phyloP scores from a whole-genome alignment of 1,140 invertebrate genomes.

The Phortica variegata region DNA sequence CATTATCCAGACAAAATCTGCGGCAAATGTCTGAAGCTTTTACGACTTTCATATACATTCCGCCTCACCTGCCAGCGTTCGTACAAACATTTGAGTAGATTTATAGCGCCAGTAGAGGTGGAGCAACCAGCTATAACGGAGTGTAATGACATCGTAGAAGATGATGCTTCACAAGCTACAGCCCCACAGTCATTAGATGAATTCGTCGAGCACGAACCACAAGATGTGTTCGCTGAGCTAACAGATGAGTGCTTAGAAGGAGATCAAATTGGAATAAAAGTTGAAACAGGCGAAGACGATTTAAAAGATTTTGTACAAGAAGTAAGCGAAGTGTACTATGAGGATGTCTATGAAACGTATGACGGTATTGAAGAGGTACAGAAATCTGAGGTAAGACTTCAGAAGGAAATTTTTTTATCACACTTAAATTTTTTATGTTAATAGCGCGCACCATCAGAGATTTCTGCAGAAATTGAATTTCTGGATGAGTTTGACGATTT shows the following conservation, averaged over 20 bases:
- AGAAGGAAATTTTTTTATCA: no score
- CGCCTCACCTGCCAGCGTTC: constrained; percentile 42
- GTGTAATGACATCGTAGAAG: neutral
- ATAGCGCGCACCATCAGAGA: no score
- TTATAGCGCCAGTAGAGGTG: constrained; percentile 46
- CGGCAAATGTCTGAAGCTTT: constrained; percentile 35
- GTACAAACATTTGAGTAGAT: constrained; percentile 46
- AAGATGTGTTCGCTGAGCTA: constrained; percentile 15
- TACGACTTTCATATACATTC: constrained; percentile 42
- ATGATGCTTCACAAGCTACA: constrained; percentile 6
- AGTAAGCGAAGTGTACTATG: constrained; percentile 40
- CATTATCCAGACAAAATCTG: constrained; percentile 54
- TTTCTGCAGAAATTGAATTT: constrained; percentile 42
- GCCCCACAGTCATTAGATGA: constrained; percentile 7
- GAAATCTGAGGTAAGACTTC: no score
- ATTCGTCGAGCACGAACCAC: constrained; percentile 13
- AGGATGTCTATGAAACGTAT: constrained; percentile 35
- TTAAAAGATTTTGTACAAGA: no score
- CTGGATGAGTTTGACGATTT: constrained; percentile 23
- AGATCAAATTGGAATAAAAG: constrained; percentile 28
- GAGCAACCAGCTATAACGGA: constrained; percentile 11
- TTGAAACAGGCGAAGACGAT: constrained; percentile 32
- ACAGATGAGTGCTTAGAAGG: constrained; percentile 30
- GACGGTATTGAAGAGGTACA: constrained; percentile 12
- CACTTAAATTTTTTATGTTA: no score